These are phyloP conservation scores for Gracilinanus agilis DNA, from an alignment of 2,113 vertebrate species.

Conservation along the genomic window DNA sequence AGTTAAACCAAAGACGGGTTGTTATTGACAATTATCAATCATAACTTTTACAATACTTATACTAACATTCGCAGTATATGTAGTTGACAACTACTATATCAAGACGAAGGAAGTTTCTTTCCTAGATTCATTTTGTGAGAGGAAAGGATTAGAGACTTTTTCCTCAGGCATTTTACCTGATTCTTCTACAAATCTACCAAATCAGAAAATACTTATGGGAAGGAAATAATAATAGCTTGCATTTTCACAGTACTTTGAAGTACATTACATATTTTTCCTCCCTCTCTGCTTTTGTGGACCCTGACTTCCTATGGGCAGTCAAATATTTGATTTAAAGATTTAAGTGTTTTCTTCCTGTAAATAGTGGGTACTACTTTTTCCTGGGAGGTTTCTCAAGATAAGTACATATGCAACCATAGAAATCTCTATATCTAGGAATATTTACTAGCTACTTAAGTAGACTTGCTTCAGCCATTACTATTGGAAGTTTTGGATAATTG, in stretches of 20 bases:
- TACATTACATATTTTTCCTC: not conserved
- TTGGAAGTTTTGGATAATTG: not conserved
- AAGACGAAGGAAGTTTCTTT: not conserved
- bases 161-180: not conserved
- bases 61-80: not conserved
- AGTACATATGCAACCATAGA: not conserved
- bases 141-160: not conserved
- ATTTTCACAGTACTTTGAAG: not conserved
- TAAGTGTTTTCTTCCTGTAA: not conserved
- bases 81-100: not conserved
- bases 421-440: not conserved
- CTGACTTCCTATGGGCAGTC: not conserved
- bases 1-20: not conserved
- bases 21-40: not conserved
- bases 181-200: not conserved
- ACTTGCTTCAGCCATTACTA: not conserved
- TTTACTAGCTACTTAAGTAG: not conserved
- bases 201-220: not conserved
- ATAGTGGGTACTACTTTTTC: not conserved
- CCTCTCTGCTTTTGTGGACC: not conserved
- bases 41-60: no score
- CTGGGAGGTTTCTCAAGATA: not conserved
- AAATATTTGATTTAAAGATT: not conserved
- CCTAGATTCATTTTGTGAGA: not conserved
- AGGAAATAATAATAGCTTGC: not conserved